Evolutionary conservation across 35 echinoderm and acorn worm species (phyloP), one percentile per base, ranked within the genome.

Genomic region (Antedon bifida): DNA sequence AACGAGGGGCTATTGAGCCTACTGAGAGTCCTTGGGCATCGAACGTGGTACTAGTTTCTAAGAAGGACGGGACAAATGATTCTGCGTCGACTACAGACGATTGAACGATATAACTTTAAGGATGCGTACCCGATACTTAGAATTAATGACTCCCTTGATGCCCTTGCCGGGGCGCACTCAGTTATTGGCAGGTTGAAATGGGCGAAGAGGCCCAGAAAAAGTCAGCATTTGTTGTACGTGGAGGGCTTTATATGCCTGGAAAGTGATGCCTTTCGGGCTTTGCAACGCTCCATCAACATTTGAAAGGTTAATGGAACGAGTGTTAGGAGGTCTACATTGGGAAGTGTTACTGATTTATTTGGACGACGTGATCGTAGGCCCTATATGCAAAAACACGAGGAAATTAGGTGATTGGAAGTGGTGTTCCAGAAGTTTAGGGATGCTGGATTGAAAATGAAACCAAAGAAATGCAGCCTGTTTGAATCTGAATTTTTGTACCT

Each of bases 101-200:
- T 32, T 93, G 38, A 92, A 92, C 34, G 46, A 74, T 26, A 46
- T 81, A 8, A 92, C 90, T 14, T 79, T n/a, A 88, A 88, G 29
- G 86, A 88, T 42, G 76, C 86, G 8, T 88, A 85, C 30, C 90
- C 85, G 0, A 16, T 92, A 9, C 86, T 86, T 0, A 46, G 36
- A 3, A 92, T 92, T 16, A 36, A 88, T 31, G 90, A 92, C 30
- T 42, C 36, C 35, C 73, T 92, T 10, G 86, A 92, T 42, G 46
- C 79, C 5, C 34, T 87, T 9, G 23, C 78, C 14, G 86, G 78
- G 0, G 30, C 86, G 5, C 1, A 30, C 11, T 87, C 5, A 88
- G 91, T 0, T 93, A 93, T 81, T 93, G 91, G 87, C 91, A 93
- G 33, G 87, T 96, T 10, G 76, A 83, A 26, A 33, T 96, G 10